Evolutionary conservation across 2,888 invertebrate genomes (phyloP).

Genomic region (Azorinus chamasolen): DNA sequence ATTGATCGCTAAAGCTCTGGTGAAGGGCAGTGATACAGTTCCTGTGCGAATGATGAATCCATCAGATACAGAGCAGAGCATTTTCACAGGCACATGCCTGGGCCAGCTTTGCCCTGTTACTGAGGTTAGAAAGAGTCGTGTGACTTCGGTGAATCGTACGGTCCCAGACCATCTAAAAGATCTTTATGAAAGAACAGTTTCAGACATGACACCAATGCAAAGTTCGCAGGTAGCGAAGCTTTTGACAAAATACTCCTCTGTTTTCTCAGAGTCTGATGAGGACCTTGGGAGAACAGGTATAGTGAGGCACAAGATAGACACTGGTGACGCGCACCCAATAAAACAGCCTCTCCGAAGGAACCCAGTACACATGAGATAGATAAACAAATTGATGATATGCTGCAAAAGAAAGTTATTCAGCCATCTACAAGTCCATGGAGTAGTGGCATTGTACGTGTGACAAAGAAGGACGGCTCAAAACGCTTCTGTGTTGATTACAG

Average conservation of each 20-base stretch:
- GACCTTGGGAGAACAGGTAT: constrained; percentile 14
- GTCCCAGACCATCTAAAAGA: constrained; percentile 12
- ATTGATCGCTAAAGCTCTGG: neutral
- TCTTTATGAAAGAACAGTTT: neutral
- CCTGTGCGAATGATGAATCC: constrained; percentile 1
- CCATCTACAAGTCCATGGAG: constrained; percentile 10
- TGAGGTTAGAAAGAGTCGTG: neutral
- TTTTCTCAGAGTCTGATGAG: constrained; percentile 10
- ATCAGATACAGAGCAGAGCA: neutral
- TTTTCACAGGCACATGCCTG: neutral
- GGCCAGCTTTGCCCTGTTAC: neutral
- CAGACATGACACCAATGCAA: constrained; percentile 4
- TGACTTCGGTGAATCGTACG: neutral
- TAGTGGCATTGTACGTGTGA: constrained; percentile 29
- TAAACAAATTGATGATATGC: constrained; percentile 33
- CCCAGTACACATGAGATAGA: constrained; percentile 38
- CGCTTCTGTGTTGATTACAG: constrained; percentile 26
- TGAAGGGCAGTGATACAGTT: neutral
- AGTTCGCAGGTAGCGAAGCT: neutral
- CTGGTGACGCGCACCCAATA: constrained; percentile 15
- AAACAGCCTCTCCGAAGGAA: constrained; percentile 33
- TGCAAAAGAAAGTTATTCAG: constrained; percentile 19
- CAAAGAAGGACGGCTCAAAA: constrained; percentile 25
- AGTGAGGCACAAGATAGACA: constrained; percentile 11
- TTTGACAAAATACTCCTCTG: constrained; percentile 8